Evolutionary conservation across 2,888 invertebrate genomes (phyloP), one percentile per base, ranked within the genome.

Genomic region (Lithophane semibrunnea): DNA sequence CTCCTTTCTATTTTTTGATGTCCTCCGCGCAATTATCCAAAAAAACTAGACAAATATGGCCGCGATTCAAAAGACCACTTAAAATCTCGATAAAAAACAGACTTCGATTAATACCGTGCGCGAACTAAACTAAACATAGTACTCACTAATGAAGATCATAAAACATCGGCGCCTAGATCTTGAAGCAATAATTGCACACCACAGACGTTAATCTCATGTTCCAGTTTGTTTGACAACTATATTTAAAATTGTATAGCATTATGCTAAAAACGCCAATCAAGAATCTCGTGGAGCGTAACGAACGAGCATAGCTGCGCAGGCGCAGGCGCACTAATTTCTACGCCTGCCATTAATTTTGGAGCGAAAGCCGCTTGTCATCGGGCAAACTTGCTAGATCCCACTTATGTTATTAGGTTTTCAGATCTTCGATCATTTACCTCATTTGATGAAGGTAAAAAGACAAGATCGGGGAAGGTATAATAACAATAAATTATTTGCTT

Each of bases 181-280:
- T 75, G 58, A 86, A 78, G 76, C 37, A 72, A 80, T 88, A 87
- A 87, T 88, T 87, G 76, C 49, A 80, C 54, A 54, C 74, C 54
- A 68, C 65, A 74, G 64, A 80, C 77, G 63, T 77, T 87, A 83
- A 88, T 87, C 67, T 75, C 63, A 82, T 80, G 80, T 82, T 82
- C 86, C 69, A 82, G 78, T 84, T 84, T 74, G 75, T 77, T 84
- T 88, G 86, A 86, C 88, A 86, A 89, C 88, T 88, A 82, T 80
- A 89, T 90, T 80, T 79, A 84, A 80, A 88, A 87, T 84, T 86
- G 86, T 84, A 87, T 83, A 87, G 80, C 83, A 90, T 89, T 90
- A 89, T 79, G 79, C 90, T 89, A 84, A 89, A 91, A 89, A 89
- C 69, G 92, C 88, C 91, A 90, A 90, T 91, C 91, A 91, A 89